Evolutionary conservation across 2,113 vertebrate genomes (phyloP).

Genomic region (Bos indicus): DNA sequence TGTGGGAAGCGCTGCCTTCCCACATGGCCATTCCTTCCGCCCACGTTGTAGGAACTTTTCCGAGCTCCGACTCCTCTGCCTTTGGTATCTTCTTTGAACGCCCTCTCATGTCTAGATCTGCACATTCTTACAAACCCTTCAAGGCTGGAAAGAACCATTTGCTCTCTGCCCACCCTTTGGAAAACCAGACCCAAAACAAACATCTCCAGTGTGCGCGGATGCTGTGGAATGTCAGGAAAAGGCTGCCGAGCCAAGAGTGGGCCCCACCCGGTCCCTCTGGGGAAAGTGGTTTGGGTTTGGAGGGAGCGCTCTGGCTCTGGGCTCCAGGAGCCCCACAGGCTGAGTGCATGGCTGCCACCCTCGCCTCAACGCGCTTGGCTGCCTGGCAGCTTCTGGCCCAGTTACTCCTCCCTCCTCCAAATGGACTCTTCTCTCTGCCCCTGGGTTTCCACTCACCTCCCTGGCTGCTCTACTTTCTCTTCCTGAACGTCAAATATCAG

Average conservation of each 20-base stretch:
- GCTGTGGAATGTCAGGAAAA: slow-evolving; percentile 52
- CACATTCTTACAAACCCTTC: slow-evolving; percentile 65
- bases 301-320: neutral
- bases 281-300: slow-evolving; percentile 49
- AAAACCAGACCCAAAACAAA: slow-evolving; percentile 63
- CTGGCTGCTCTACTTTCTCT: neutral
- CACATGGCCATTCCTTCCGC: neutral
- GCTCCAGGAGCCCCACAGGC: neutral
- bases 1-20: slow-evolving; percentile 29
- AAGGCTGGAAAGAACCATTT: slow-evolving; percentile 55
- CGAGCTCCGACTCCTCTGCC: neutral
- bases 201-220: slow-evolving; percentile 19
- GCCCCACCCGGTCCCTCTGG: slow-evolving; percentile 20
- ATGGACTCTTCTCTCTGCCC: neutral
- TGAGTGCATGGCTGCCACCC: accelerated
- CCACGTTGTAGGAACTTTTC: neutral
- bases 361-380: neutral
- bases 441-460: neutral
- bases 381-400: neutral
- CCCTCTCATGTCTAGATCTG: slow-evolving; percentile 40
- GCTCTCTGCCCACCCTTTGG: slow-evolving; percentile 48
- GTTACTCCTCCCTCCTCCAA: neutral
- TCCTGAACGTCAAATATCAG: neutral
- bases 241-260: neutral
- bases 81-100: slow-evolving; percentile 60